Evolutionary conservation across 2,888 invertebrate species (phyloP).

Genomic region (Pocota personata): DNA sequence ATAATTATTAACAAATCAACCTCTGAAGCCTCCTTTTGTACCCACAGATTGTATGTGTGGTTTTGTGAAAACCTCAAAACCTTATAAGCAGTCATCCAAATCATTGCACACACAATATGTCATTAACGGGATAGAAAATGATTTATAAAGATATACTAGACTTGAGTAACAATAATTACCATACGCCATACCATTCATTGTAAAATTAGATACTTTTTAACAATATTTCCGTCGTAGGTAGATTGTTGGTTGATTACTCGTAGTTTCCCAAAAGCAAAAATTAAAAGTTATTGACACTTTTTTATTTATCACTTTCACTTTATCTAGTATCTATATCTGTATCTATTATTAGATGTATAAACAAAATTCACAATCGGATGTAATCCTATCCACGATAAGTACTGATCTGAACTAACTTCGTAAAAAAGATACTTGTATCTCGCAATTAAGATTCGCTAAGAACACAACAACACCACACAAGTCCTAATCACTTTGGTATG

Average conservation of each 20-base stretch:
- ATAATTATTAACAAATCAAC: neutral
- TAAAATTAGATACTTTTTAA: constrained; percentile 35
- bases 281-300: constrained; percentile 62
- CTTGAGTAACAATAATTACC: constrained; percentile 30
- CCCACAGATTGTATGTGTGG: neutral
- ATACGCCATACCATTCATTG: constrained; percentile 65
- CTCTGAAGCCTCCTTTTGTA: neutral
- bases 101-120: constrained; percentile 12
- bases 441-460: constrained; percentile 35
- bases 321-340: constrained; percentile 2
- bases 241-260: neutral
- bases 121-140: constrained; percentile 14
- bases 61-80: neutral
- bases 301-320: constrained; percentile 54
- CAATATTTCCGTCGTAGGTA: neutral
- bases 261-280: neutral
- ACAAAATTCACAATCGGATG: constrained; percentile 13
- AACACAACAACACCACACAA: neutral
- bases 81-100: neutral
- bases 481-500: constrained; percentile 69
- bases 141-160: constrained; percentile 6
- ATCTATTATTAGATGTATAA: neutral
- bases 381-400: constrained; percentile 46
- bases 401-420: constrained; percentile 49
- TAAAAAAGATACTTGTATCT: constrained; percentile 18